These are phyloP conservation scores for Tachina lurida DNA, from an alignment of 2,888 invertebrate genomes.

Conservation along the genomic window DNA sequence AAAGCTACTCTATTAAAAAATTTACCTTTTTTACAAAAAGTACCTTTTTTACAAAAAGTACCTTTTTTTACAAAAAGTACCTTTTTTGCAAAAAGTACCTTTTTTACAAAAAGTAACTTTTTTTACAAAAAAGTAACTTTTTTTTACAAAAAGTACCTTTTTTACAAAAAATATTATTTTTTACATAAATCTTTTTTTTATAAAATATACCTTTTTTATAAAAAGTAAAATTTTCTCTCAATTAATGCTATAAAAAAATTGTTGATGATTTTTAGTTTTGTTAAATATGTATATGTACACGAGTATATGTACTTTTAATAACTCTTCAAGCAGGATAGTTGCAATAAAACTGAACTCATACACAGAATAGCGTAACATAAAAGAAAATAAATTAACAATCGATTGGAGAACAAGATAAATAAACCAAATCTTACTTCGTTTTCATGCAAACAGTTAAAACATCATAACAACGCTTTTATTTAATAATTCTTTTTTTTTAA, in stretches of 20 bases:
- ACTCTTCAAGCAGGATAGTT: not conserved
- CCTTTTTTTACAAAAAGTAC: too few species aligned
- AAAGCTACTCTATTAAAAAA: too few species aligned
- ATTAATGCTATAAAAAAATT: not conserved
- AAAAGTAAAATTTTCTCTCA: conserved; percentile 2
- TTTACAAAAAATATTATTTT: too few species aligned
- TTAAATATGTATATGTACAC: not conserved
- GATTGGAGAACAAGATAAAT: not conserved
- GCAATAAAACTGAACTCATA: conserved; percentile 9
- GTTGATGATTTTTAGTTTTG: not conserved
- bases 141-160: too few species aligned
- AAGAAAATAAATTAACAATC: not conserved
- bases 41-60: too few species aligned
- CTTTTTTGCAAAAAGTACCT: too few species aligned
- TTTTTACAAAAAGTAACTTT: too few species aligned
- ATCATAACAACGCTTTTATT: conserved; percentile 45
- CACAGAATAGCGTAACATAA: not conserved
- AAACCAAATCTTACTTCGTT: not conserved
- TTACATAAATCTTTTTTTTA: too few species aligned
- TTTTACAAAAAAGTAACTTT: too few species aligned
- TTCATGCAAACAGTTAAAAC: conserved; percentile 39
- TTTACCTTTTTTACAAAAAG: too few species aligned
- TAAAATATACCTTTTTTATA: too few species aligned
- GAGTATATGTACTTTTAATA: not conserved
- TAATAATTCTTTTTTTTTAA: not conserved